Conservation (phyloP, 2,113 vertebrate genomes). For the Rhynchomys soricoides region DNA sequence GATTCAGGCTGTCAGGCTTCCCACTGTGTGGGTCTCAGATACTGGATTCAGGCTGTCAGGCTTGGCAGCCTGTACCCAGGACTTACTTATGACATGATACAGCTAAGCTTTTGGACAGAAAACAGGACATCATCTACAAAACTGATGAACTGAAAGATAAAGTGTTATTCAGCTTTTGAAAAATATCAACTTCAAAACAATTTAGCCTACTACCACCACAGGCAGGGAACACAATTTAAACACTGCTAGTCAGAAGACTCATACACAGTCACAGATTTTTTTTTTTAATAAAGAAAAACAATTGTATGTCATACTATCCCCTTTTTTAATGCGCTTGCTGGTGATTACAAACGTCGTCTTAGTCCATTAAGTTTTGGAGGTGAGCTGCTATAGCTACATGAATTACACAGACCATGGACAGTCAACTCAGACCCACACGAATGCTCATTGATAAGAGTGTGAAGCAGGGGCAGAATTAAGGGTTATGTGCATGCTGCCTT, state of each 20-base stretch:
- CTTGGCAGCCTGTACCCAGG: not conserved
- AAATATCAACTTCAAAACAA: slow-evolving; percentile 52
- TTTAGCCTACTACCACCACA: slow-evolving; percentile 42
- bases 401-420: slow-evolving; percentile 13
- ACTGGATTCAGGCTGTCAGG: not conserved
- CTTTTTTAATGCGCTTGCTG: slow-evolving; percentile 88
- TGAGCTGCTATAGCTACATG: slow-evolving; percentile 6
- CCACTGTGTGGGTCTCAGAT: not conserved
- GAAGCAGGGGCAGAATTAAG: slow-evolving; percentile 51
- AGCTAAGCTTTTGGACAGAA: slow-evolving; percentile 28
- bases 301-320: slow-evolving; percentile 85
- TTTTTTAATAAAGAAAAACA: slow-evolving; percentile 86
- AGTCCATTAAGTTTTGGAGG: slow-evolving; percentile 34
- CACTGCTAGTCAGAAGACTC: slow-evolving; percentile 77
- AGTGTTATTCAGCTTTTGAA: slow-evolving; percentile 5
- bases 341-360: slow-evolving; percentile 56
- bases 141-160: slow-evolving; percentile 42
- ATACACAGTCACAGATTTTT: slow-evolving; percentile 82
- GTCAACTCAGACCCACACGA: not conserved
- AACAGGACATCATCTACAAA: slow-evolving; percentile 30
- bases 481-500: slow-evolving; percentile 11
- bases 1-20: not conserved
- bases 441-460: slow-evolving; percentile 21
- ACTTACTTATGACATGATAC: slow-evolving; percentile 44
- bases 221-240: slow-evolving; percentile 67